These are phyloP conservation scores for Phytoseiulus persimilis DNA, from an alignment of 2,888 invertebrate species.

Conservation along the genomic window DNA sequence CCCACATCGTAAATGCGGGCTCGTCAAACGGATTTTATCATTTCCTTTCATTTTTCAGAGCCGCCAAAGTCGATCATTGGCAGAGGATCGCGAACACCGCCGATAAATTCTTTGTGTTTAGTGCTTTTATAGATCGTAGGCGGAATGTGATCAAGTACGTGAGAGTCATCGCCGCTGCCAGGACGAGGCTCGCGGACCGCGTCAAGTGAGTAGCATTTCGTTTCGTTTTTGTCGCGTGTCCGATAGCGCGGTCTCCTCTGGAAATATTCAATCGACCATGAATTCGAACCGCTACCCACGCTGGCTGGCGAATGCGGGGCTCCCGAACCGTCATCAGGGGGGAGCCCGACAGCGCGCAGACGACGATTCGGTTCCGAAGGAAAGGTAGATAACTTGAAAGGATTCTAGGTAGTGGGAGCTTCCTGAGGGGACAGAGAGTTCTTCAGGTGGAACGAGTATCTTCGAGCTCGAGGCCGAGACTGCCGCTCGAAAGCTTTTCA, in stretches of 20 bases:
- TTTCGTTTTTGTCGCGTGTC: no score
- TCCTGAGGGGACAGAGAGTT: no score
- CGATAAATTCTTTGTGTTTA: constrained; percentile 76
- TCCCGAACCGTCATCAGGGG: no score
- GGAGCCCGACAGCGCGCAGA: no score
- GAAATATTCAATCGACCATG: no score
- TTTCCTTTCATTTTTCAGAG: not conserved
- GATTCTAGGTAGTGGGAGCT: no score
- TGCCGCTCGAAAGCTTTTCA: constrained; percentile 57
- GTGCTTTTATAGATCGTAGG: constrained; percentile 68
- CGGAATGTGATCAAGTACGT: constrained; percentile 52
- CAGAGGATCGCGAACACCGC: constrained; percentile 49
- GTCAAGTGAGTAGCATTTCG: constrained; percentile 31
- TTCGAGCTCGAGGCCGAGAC: constrained; percentile 43
- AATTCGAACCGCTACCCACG: no score
- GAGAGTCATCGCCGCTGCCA: constrained; percentile 76
- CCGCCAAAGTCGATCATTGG: constrained; percentile 46
- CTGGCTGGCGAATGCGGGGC: no score
- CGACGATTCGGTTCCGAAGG: no score
- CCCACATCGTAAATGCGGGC: no score
- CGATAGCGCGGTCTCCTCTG: no score
- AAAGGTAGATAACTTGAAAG: no score
- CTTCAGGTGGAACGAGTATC: constrained; percentile 56
- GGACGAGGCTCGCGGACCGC: constrained; percentile 69
- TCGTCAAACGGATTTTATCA: not conserved